Evolutionary conservation across 2,888 invertebrate genomes (phyloP).

Genomic region (Melikaiella ostensackeni): DNA sequence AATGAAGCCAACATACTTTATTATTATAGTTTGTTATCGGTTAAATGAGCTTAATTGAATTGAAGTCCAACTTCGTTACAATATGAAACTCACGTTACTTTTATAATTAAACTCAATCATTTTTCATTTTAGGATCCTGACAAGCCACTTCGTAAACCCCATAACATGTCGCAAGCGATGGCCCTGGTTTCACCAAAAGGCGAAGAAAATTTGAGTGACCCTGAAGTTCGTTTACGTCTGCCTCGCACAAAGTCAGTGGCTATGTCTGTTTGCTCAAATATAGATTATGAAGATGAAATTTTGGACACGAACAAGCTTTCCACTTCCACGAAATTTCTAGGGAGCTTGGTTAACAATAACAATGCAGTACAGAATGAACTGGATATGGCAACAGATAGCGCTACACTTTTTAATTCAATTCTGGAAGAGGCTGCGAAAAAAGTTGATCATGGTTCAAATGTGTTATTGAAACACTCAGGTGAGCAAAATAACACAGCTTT

Average conservation of each 20-base stretch:
- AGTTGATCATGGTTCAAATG: not conserved
- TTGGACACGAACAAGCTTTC: not conserved
- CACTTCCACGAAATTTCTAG: not conserved
- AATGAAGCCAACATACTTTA: no score
- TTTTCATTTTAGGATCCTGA: not conserved
- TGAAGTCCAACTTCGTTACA: no score
- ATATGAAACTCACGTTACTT: not conserved
- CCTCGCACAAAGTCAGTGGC: slow-evolving; percentile 3
- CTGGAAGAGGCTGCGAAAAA: not conserved
- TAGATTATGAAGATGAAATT: not conserved
- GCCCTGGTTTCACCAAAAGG: not conserved
- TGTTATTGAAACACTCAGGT: not conserved
- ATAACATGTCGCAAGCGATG: not conserved
- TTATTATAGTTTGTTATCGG: no score
- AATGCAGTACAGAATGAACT: not conserved
- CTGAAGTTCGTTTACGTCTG: not conserved
- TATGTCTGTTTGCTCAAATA: slow-evolving; percentile 9
- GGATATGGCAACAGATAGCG: not conserved
- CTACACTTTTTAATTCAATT: not conserved
- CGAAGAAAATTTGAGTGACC: not conserved
- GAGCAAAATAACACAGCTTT: not conserved
- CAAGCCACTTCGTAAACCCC: not conserved
- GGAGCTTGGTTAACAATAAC: no score
- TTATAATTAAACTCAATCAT: not conserved
- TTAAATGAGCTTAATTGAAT: no score